phyloP scores from a whole-genome alignment of 2,888 invertebrate genomes.

The Crossocerus cetratus region DNA sequence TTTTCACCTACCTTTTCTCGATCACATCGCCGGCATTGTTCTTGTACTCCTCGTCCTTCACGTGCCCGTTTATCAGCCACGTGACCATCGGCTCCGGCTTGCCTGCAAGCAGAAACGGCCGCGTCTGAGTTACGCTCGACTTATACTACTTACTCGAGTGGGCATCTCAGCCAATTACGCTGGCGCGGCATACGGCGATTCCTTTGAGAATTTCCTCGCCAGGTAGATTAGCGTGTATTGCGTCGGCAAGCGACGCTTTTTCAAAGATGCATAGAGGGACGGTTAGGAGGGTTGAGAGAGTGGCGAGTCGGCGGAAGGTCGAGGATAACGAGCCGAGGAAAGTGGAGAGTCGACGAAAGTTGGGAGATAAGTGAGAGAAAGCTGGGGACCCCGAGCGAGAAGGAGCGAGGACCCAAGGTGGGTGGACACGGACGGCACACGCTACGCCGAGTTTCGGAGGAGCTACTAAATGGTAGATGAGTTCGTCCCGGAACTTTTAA shows the following conservation, averaged over 20 bases:
- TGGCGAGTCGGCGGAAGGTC: no score
- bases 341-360: no score
- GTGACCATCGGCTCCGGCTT: slow-evolving; percentile 89
- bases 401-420: not conserved
- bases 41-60: slow-evolving; percentile 89
- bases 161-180: no score
- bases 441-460: slow-evolving; percentile 33
- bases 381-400: not conserved
- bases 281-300: no score
- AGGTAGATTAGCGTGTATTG: no score
- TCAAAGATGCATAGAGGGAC: no score
- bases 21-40: slow-evolving; percentile 92
- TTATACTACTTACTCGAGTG: not conserved
- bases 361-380: not conserved
- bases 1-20: slow-evolving; percentile 83
- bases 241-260: no score
- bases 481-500: slow-evolving; percentile 64
- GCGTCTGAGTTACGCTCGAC: not conserved
- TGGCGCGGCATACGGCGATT: no score
- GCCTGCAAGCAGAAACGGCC: slow-evolving; percentile 77
- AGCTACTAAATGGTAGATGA: slow-evolving; percentile 62
- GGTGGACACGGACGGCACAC: slow-evolving; percentile 5
- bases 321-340: no score
- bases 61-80: slow-evolving; percentile 88
- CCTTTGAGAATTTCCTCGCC: no score